phyloP scores from a whole-genome alignment of 2,888 invertebrate genomes.

The Latrodectus elegans region DNA sequence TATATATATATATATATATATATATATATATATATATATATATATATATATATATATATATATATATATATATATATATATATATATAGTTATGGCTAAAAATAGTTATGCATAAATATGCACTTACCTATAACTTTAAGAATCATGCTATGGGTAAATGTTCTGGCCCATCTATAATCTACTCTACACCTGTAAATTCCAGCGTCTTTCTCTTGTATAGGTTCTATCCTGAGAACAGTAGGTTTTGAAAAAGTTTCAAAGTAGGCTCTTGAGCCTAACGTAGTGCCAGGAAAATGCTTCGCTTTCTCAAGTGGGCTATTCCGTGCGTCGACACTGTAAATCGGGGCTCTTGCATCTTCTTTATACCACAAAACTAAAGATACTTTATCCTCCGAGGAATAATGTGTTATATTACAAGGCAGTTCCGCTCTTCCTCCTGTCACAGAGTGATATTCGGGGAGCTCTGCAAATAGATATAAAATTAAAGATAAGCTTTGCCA shows the following conservation, averaged over 20 bases:
- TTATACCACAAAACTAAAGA: constrained; percentile 69
- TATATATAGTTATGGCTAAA: no score
- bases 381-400: constrained; percentile 66
- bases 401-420: constrained; percentile 74
- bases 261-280: constrained; percentile 61
- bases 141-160: constrained; percentile 61
- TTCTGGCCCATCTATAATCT: constrained; percentile 68
- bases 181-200: constrained; percentile 68
- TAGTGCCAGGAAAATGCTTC: constrained; percentile 64
- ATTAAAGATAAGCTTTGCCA: no score
- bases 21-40: no score
- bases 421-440: constrained; percentile 66
- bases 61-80: no score
- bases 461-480: constrained; percentile 25
- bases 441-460: constrained; percentile 66
- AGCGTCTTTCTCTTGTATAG: constrained; percentile 66
- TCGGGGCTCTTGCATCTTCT: constrained; percentile 64
- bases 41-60: no score
- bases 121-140: constrained; percentile 67
- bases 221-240: constrained; percentile 59
- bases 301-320: constrained; percentile 66
- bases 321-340: constrained; percentile 68
- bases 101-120: no score
- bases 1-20: no score
- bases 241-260: constrained; percentile 67